Percentiles rank a stretch among this genome's conserved stretches.
phyloP scores from a whole-genome alignment of 2,888 invertebrate species.

The Cistogaster globosa region DNA sequence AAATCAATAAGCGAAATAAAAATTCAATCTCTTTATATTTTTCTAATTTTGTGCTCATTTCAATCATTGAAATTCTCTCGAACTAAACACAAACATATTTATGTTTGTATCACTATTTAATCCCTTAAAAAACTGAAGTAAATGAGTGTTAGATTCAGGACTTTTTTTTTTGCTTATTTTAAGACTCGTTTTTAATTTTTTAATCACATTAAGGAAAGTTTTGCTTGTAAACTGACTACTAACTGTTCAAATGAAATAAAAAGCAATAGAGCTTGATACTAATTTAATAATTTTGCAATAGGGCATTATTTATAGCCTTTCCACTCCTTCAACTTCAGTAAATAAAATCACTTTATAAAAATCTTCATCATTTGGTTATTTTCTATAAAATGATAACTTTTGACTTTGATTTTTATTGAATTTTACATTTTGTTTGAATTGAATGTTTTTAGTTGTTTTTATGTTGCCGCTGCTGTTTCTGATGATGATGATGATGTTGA shows the following conservation, averaged over 20 bases:
- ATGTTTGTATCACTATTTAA: too few relatives aligned
- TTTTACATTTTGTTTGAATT: slow-evolving; percentile 48
- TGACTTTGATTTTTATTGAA: slow-evolving; percentile 60
- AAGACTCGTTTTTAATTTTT: too few relatives aligned
- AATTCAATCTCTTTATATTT: background rate
- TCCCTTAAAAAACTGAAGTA: too few relatives aligned
- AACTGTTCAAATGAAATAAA: too few relatives aligned
- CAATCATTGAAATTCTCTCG: background rate
- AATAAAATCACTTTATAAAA: background rate
- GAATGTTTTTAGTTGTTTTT: slow-evolving; percentile 15
- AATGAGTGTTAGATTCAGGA: too few relatives aligned
- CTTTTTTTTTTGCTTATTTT: too few relatives aligned
- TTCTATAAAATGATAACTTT: slow-evolving; percentile 38
- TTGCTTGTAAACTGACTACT: too few relatives aligned
- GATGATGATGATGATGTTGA: background rate
- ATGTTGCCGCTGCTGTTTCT: background rate
- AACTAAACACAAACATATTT: background rate
- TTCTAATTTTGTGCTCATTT: background rate
- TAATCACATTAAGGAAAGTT: too few relatives aligned
- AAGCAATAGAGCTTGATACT: too few relatives aligned
- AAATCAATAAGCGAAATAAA: slow-evolving; percentile 45
- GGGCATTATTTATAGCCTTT: too few relatives aligned
- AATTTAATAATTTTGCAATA: too few relatives aligned
- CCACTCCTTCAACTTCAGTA: background rate
- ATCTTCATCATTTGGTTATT: slow-evolving; percentile 16